Evolutionary conservation across 2,888 invertebrate genomes (phyloP).

Genomic region (Drosophila merina): DNA sequence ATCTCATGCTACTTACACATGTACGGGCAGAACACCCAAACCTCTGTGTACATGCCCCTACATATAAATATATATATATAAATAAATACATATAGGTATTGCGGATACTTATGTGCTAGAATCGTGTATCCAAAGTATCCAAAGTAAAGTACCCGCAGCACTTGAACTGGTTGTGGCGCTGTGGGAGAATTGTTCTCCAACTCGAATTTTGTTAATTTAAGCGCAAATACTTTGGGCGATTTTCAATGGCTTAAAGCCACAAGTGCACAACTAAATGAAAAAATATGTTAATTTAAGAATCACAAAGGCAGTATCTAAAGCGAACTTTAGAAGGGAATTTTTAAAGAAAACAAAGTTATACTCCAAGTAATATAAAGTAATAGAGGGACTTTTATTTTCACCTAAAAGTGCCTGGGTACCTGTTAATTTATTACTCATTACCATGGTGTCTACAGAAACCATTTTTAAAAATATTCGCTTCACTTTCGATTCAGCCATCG

Average conservation of each 20-base stretch:
- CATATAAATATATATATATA: not conserved
- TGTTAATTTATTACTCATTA: not conserved
- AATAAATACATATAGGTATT: slow-evolving; percentile 1
- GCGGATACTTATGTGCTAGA: slow-evolving; percentile 13
- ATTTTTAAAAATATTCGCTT: slow-evolving; percentile 35
- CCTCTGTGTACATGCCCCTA: slow-evolving; percentile 12
- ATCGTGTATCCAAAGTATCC: slow-evolving; percentile 24
- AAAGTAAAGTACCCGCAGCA: slow-evolving; percentile 66
- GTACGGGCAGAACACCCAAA: slow-evolving; percentile 48
- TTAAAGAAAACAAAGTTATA: too few species aligned
- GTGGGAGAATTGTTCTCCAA: slow-evolving; percentile 47
- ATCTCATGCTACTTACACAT: slow-evolving; percentile 80
- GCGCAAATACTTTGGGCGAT: slow-evolving; percentile 38
- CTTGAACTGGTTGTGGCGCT: slow-evolving; percentile 59
- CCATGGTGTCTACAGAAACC: not conserved
- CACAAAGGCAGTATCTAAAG: not conserved
- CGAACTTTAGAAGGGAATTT: not conserved
- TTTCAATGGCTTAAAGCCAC: slow-evolving; percentile 30
- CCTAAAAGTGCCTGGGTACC: not conserved
- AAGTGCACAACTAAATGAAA: slow-evolving; percentile 32
- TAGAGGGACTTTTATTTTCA: not conserved
- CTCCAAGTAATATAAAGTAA: not conserved
- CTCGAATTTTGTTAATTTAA: slow-evolving; percentile 41
- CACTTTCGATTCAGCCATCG: slow-evolving; percentile 45
- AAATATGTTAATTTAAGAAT: slow-evolving; percentile 34